These are phyloP conservation scores for Venustaconcha ellipsiformis DNA, from an alignment of 1,140 invertebrate genomes.

Conservation along the genomic window DNA sequence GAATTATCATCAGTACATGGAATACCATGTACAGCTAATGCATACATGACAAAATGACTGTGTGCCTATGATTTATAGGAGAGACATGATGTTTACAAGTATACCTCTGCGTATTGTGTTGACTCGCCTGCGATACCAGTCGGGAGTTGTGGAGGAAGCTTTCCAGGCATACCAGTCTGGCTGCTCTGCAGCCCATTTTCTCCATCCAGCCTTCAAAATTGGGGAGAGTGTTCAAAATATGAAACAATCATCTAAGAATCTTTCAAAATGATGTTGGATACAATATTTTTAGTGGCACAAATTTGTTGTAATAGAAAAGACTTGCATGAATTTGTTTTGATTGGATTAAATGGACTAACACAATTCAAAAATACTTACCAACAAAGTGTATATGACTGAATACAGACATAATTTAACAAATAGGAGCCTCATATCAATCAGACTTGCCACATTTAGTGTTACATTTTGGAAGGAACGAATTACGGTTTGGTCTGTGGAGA, in stretches of 20 bases:
- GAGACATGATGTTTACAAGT: neutral
- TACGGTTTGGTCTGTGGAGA: too few relatives aligned
- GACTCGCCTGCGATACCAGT: conserved; percentile 58
- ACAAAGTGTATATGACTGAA: too few relatives aligned
- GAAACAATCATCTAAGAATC: neutral
- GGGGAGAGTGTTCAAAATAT: neutral
- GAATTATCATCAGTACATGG: neutral
- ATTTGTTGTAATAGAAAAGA: too few relatives aligned
- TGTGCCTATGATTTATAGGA: neutral
- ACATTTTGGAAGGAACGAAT: too few relatives aligned
- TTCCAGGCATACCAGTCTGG: conserved; percentile 63
- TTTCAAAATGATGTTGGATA: neutral
- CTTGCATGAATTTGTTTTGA: too few relatives aligned
- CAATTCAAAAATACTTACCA: too few relatives aligned
- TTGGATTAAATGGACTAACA: too few relatives aligned
- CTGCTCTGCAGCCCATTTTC: conserved; percentile 59
- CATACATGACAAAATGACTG: too few relatives aligned
- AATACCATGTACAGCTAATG: neutral
- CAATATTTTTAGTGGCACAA: neutral
- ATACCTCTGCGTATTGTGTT: conserved; percentile 56
- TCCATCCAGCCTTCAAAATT: conserved; percentile 51
- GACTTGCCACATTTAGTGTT: too few relatives aligned
- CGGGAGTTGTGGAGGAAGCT: conserved; percentile 51
- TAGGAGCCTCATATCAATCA: too few relatives aligned
- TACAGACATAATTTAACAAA: too few relatives aligned